Base-by-base conservation (phyloP, 2,113 vertebrate genomes). In the Chroicocephalus ridibundus region DNA sequence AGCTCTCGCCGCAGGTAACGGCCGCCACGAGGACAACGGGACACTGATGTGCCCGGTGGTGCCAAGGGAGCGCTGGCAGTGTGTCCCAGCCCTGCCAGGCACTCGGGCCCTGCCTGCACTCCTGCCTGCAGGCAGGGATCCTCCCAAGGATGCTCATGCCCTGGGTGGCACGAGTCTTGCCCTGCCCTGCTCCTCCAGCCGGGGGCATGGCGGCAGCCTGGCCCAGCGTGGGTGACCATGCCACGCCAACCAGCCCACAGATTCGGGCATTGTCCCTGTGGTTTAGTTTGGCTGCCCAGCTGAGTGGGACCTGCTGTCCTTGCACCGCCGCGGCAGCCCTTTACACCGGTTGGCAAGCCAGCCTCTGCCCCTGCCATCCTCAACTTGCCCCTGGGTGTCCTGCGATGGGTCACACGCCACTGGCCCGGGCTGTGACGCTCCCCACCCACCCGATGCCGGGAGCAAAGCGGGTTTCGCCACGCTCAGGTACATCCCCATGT, bases 401-500 rank as follows among this genome's bases (percentile, higher is more conserved):
- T 6, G 42, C 13, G 31, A 22, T 1, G 6, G 42, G 22, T n/a
- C 49, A 46, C 12, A 18, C 2, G 8, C 31, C 25, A 0, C 72
- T 7, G 32, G 24, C n/a, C 40, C 3, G 1, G 12, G 9, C 46
- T 34, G 54, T 64, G 52, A 15, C 0, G 0, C 12, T 55, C 46
- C 25, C 17, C 22, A 24, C 3, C 13, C 19, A 19, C 72, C 14
- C 58, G 7, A 0, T 1, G 3, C 34, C 9, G 2, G 29, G 27
- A 15, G 1, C 1, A 5, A 14, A 42, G 38, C 6, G 8, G 15
- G 11, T 62, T 44, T 66, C 26, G 8, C 40, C 49, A 0, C 0
- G 13, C 76, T 13, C n/a, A 3, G 40, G 6, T 1, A 4, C 69
- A 24, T 3, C 44, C 54, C 15, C 0, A 1, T 3, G 10, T 3